Evolutionary conservation across 2,113 vertebrate genomes (phyloP), one percentile per base, ranked within the genome.

Genomic region (Spermophilus dauricus): DNA sequence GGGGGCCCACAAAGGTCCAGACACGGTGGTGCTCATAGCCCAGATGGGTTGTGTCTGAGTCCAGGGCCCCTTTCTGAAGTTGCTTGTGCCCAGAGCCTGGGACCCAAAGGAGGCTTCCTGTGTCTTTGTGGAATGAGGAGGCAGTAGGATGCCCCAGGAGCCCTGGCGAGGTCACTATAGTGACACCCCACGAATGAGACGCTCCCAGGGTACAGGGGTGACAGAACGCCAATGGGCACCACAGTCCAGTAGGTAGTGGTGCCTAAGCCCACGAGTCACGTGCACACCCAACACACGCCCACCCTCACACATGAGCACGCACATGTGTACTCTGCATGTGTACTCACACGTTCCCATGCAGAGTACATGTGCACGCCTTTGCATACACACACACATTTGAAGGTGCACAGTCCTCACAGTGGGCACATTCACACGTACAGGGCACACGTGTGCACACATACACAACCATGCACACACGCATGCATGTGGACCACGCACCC

Each of bases 251-350:
- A 0, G 45, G 8, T 45, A 45, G 17, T 48, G 81, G 17, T 0
- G 0, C 28, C 39, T 9, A 32, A 9, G 30, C 24, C 80, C 48
- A 30, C 2, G 2, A 22, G n/a, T 75, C 51, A 42, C 13, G 28
- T 17, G 9, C 3, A 2, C 51, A 34, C 61, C 69, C 26, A 8
- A 10, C 45, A 85, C 51, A 42, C 39, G 2, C 26, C 39, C 9
- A n/a, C n/a, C 45, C 8, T 34, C 14, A 24, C 1, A 8, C 32
- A 8, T 1, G 22, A 10, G n/a, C 53, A 17, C 3, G 42, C 9
- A 20, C 3, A 28, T 6, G 7, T 1, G 26, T n/a, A 30, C 24
- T 32, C 26, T 4, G 5, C 0, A 4, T 45, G 61, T 24, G 14
- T 5, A 51, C 12, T 42, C n/a, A 56, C 42, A 17, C 4, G 48